Base-by-base conservation (phyloP, 1,140 invertebrate species). In the Aphis craccivora region DNA sequence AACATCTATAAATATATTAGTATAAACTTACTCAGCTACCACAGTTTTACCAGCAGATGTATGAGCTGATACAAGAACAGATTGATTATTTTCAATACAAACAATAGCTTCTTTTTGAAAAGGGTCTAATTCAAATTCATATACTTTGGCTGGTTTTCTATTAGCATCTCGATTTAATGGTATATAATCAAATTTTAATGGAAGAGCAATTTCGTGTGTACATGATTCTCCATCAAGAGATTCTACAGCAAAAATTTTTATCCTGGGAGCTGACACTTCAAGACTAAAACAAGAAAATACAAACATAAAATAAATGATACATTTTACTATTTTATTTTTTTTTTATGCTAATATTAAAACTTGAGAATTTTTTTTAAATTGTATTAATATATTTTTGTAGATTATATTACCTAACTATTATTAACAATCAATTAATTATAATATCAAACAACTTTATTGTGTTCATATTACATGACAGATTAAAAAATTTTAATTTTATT, bases 11-110 rank as follows among this genome's bases (percentile, higher is more conserved):
- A 4, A 94, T 90, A 92, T 40, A 94, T 9, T 67, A 94, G 1
- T 48, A 60, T 37, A 48, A n/a, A 97, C 98, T 96, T 97, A 99
- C 97, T 99, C 98, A 55, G 99, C 99, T 67, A 99, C 98, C 40
- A 99, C 99, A 90, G 99, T 99, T 97, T 99, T 99, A 88, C 99
- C 99, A 94, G 99, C 99, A n/a, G 99, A 99, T 11, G 99, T 99
- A 95, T 99, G 99, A 51, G 99, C 99, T 1, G 99, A 99, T 0
- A 99, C 99, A 40, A 99, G 96, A 22, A 99, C 99, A 40, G 99
- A 99, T 95, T 98, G 99, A 95, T 99, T 97, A 95, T 99, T 99
- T 95, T 99, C 99, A 94, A 99, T 97, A 95, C 99, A 99, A 48
- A 98, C 95, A 94, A 99, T 98, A 9, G 99, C 99, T 96, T 99